Percentiles rank a stretch among this genome's conserved stretches.
Evolutionary conservation across 2,888 invertebrate genomes (phyloP).

Genomic region (Rhagophthalmus giganteus): DNA sequence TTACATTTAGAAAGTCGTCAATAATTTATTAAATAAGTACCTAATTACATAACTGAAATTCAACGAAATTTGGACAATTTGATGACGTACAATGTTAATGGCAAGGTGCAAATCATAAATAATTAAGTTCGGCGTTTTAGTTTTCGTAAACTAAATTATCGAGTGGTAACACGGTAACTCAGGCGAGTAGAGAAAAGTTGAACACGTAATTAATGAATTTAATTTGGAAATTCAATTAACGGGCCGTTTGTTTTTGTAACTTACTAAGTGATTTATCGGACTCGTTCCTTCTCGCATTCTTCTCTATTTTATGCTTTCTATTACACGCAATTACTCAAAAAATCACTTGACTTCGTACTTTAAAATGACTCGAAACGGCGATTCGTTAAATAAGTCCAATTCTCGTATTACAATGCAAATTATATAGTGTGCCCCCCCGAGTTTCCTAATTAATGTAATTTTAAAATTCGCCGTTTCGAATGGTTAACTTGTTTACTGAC

Average conservation of each 20-base stretch:
- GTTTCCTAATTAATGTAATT: background rate
- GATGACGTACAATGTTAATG: too few relatives aligned
- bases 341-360: constrained; percentile 4
- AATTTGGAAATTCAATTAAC: constrained; percentile 35
- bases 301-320: constrained; percentile 5
- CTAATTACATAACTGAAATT: too few relatives aligned
- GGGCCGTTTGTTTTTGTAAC: constrained; percentile 29
- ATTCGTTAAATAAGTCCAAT: background rate
- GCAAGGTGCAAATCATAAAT: too few relatives aligned
- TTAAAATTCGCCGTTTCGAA: background rate
- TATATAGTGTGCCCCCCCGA: too few relatives aligned
- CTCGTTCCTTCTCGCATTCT: constrained; percentile 14
- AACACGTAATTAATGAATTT: constrained; percentile 35
- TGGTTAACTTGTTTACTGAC: background rate
- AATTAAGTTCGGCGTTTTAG: too few relatives aligned
- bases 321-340: constrained; percentile 3
- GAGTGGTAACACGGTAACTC: constrained; percentile 29
- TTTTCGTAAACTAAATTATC: constrained; percentile 29
- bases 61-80: too few relatives aligned
- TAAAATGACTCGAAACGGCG: background rate
- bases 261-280: constrained; percentile 24
- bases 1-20: too few relatives aligned
- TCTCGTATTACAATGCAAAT: too few relatives aligned
- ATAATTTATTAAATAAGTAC: too few relatives aligned
- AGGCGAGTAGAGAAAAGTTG: constrained; percentile 31